phyloP scores from a whole-genome alignment of 2,797 vertebrate species.

The Valencia hispanica region DNA sequence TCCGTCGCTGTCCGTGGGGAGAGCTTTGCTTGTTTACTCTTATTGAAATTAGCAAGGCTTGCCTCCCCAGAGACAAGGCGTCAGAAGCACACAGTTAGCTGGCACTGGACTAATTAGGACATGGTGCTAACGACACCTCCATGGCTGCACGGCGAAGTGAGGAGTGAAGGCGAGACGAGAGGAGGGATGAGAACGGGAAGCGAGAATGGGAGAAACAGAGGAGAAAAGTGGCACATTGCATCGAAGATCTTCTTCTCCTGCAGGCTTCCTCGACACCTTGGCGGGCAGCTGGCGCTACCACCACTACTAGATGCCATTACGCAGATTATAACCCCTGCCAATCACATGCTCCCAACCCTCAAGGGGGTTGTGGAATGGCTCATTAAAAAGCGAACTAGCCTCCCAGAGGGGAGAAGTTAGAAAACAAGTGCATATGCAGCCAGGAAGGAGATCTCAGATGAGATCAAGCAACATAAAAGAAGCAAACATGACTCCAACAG shows the following conservation, averaged over 20 bases:
- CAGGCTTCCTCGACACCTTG: constrained; percentile 67
- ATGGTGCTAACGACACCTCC: constrained; percentile 68
- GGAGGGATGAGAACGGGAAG: neutral
- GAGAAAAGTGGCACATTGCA: constrained; percentile 7
- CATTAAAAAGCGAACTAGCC: constrained; percentile 55
- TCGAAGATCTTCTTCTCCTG: constrained; percentile 14
- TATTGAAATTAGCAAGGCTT: constrained; percentile 81
- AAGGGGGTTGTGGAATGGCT: constrained; percentile 39
- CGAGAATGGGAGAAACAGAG: constrained; percentile 15
- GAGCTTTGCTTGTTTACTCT: constrained; percentile 81
- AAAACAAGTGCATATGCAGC: neutral
- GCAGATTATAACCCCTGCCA: constrained; percentile 73
- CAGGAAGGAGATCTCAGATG: neutral
- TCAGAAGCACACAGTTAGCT: constrained; percentile 75
- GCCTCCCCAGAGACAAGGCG: constrained; percentile 70
- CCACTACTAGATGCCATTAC: constrained; percentile 63
- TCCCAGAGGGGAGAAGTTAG: constrained; percentile 5
- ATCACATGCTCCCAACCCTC: constrained; percentile 47
- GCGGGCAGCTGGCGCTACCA: constrained; percentile 61
- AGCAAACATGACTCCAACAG: constrained; percentile 11
- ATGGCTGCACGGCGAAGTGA: constrained; percentile 33
- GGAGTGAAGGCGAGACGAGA: constrained; percentile 5
- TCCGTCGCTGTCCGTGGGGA: constrained; percentile 70
- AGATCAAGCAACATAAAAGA: constrained; percentile 2
- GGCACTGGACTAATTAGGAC: constrained; percentile 76